Percentiles rank a stretch among this genome's conserved stretches.
These are phyloP conservation scores for Tenodera sinensis DNA, from an alignment of 2,888 invertebrate species.

Conservation along the genomic window DNA sequence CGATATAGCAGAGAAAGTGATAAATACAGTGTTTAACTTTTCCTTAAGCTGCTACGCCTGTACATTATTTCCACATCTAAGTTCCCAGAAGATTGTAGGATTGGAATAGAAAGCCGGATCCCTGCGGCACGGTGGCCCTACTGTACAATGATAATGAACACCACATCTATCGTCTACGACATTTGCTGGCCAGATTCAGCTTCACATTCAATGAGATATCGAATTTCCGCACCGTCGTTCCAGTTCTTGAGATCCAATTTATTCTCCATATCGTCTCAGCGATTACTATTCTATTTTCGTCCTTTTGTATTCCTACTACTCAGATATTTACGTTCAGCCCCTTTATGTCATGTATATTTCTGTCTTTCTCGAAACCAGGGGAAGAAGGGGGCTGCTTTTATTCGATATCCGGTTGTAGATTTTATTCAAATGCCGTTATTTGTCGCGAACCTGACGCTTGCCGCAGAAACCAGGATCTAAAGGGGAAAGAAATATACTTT, in stretches of 20 bases:
- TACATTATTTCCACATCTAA: too few relatives aligned
- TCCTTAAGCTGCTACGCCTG: too few relatives aligned
- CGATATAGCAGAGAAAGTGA: too few relatives aligned
- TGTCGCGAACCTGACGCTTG: background rate
- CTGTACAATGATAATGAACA: background rate
- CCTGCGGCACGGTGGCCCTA: too few relatives aligned
- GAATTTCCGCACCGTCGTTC: background rate
- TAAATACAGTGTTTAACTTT: too few relatives aligned
- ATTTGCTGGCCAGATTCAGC: background rate
- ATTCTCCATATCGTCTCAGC: background rate
- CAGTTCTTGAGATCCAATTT: background rate
- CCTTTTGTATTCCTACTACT: background rate
- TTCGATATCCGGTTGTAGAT: background rate
- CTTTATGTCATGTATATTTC: background rate
- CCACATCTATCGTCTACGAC: background rate
- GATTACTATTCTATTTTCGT: background rate
- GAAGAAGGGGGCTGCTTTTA: background rate
- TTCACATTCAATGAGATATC: background rate
- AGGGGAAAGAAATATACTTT: too few relatives aligned
- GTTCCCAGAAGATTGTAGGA: too few relatives aligned
- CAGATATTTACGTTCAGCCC: background rate
- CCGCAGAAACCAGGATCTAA: too few relatives aligned
- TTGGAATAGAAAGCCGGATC: too few relatives aligned
- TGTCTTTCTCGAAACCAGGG: background rate
- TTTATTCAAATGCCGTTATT: background rate